phyloP scores from a whole-genome alignment of 2,113 vertebrate genomes.

The Daboia siamensis region DNA sequence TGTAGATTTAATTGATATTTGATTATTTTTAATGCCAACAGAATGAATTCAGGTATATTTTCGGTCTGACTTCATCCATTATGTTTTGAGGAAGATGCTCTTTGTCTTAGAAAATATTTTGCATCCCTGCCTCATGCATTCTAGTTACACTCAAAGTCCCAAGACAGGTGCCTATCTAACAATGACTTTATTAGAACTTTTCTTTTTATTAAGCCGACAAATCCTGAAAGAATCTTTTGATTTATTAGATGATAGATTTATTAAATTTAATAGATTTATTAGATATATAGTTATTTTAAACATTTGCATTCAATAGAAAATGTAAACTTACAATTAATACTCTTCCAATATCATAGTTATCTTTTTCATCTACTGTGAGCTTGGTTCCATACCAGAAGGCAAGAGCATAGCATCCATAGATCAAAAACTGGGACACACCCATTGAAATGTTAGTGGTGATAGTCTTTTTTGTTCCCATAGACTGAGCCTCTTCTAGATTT shows the following conservation, averaged over 20 bases:
- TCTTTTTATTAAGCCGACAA: neutral
- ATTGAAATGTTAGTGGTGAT: conserved; percentile 72
- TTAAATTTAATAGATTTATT: neutral
- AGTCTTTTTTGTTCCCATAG: conserved; percentile 76
- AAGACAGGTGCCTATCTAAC: neutral
- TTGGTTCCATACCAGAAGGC: conserved; percentile 86
- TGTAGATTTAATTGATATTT: neutral
- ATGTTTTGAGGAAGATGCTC: neutral
- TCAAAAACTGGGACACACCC: conserved; percentile 73
- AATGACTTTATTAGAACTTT: neutral
- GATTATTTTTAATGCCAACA: neutral
- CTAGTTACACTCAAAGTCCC: neutral
- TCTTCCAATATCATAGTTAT: conserved; percentile 71
- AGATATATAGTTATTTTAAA: conserved; percentile 7
- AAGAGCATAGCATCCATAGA: conserved; percentile 77
- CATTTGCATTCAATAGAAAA: neutral
- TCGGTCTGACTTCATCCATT: neutral
- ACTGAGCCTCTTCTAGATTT: conserved; percentile 73
- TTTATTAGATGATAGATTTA: neutral
- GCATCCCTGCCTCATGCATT: neutral
- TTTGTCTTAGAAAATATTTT: neutral
- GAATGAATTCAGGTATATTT: neutral
- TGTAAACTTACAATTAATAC: conserved; percentile 77
- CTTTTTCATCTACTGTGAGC: conserved; percentile 68
- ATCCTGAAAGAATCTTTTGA: neutral